Base-by-base conservation (phyloP, 1,140 invertebrate genomes). In the Brachystomella parvula region DNA sequence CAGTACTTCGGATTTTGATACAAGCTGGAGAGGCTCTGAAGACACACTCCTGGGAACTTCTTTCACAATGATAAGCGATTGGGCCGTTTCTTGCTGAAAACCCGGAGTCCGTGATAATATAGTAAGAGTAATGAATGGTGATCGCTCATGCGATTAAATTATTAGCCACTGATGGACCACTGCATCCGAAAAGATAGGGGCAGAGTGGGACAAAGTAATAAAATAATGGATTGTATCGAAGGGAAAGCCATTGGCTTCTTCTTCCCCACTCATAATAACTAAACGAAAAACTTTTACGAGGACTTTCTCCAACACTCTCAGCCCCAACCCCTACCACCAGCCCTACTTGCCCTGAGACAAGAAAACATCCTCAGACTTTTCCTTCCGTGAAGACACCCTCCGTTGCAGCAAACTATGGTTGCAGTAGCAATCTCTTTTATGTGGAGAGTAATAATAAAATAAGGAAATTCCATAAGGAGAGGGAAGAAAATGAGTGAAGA, bases 381-480 rank as follows among this genome's bases (percentile, higher is more conserved):
- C n/a, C 15, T 53, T 53, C 21, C 49, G 9, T 53, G 9, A 6
- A 9, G 12, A 53, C 49, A 53, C 49, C 49, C 49, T 53, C 49
- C 9, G 6, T 53, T 53, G 6, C 49, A n/a, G n/a, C n/a, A n/a
- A n/a, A n/a, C n/a, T n/a, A n/a, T n/a, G n/a, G n/a, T n/a, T 53
- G 3, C 9, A 15, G 24, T 19, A 9, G 9, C 49, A 53, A 53
- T 53, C 49, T 53, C 49, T 53, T 53, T 53, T 17, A 53, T 53
- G 49, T 53, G 49, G 49, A 6, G 15, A 53, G 24, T 9, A 53
- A 24, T 53, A 53, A 53, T 53, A 53, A 53, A 53, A 53, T 53
- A 53, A 53, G 49, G 24, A 53, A 53, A 26, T 53, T 39, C 35
- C 35, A 19, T 39, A 39, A 26, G 24, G 49, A 24, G 21, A 24